Conservation (phyloP, 1,140 invertebrate genomes). For the Dreissena polymorpha region DNA sequence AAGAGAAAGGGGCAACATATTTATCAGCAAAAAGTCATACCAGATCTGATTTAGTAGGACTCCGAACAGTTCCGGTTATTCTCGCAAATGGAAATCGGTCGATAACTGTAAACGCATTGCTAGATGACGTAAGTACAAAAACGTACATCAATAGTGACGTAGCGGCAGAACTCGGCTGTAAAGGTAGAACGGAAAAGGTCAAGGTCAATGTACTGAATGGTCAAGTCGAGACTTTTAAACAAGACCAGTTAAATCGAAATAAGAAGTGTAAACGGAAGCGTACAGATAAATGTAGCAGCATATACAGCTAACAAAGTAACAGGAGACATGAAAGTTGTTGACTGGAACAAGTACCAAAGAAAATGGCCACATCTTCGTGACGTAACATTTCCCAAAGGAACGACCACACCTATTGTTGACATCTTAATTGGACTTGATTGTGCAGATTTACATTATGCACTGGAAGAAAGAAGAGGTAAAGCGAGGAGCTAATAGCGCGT, state of each 20-base stretch:
- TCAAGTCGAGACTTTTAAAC: conserved; percentile 28
- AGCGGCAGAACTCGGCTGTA: conserved; percentile 19
- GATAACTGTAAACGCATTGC: conserved; percentile 13
- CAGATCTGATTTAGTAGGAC: too few relatives aligned
- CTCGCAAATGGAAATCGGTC: background rate
- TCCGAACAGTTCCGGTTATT: conserved; percentile 20
- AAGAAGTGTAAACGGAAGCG: conserved; percentile 5
- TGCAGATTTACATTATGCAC: conserved; percentile 4
- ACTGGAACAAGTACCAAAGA: background rate
- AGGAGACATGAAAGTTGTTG: conserved; percentile 1
- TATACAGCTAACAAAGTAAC: conserved; percentile 8
- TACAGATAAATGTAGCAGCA: background rate
- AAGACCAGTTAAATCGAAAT: conserved; percentile 15
- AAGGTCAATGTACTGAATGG: conserved; percentile 4
- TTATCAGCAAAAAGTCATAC: too few relatives aligned
- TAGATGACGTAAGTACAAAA: conserved; percentile 32
- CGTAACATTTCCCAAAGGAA: background rate
- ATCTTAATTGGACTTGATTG: conserved; percentile 24
- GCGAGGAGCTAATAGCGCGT: conserved; percentile 10
- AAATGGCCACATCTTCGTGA: conserved; percentile 19
- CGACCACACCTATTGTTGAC: background rate
- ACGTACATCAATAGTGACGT: conserved; percentile 27
- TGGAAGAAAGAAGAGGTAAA: conserved; percentile 5
- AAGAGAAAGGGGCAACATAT: too few relatives aligned
- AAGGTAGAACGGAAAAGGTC: background rate